Evolutionary conservation across 2,113 vertebrate species (phyloP).

Genomic region (Crotophaga sulcirostris): DNA sequence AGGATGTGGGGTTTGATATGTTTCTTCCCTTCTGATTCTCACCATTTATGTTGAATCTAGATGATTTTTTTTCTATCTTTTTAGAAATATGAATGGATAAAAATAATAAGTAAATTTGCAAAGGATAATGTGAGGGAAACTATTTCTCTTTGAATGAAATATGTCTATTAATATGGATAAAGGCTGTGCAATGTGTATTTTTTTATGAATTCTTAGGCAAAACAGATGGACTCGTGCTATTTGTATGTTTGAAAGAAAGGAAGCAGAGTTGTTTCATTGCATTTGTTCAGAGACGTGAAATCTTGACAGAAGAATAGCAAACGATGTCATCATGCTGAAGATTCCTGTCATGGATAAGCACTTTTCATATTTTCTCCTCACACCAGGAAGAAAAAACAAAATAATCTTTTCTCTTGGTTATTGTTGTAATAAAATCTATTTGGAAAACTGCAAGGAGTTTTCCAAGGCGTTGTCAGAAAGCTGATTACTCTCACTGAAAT

Average conservation of each 20-base stretch:
- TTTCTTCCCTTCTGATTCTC: neutral
- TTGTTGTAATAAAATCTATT: neutral
- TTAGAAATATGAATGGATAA: neutral
- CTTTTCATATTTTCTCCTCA: neutral
- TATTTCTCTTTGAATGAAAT: neutral
- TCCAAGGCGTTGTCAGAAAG: neutral
- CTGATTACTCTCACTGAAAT: neutral
- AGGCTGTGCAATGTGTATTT: neutral
- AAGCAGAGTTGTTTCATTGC: neutral
- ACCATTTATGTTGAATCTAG: neutral
- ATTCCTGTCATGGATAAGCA: neutral
- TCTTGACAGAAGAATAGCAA: neutral
- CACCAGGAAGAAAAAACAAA: neutral
- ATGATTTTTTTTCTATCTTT: neutral
- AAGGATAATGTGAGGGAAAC: neutral
- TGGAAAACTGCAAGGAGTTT: neutral
- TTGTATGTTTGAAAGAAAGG: constrained; percentile 23
- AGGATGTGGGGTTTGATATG: neutral
- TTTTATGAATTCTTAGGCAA: constrained; percentile 29
- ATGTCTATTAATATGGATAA: constrained; percentile 33
- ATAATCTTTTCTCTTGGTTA: neutral
- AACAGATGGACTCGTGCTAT: constrained; percentile 49
- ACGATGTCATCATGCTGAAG: neutral
- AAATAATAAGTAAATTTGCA: constrained; percentile 28
- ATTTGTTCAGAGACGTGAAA: neutral